Conservation (phyloP, 2,113 vertebrate species). For the Cochlearius cochlearius region DNA sequence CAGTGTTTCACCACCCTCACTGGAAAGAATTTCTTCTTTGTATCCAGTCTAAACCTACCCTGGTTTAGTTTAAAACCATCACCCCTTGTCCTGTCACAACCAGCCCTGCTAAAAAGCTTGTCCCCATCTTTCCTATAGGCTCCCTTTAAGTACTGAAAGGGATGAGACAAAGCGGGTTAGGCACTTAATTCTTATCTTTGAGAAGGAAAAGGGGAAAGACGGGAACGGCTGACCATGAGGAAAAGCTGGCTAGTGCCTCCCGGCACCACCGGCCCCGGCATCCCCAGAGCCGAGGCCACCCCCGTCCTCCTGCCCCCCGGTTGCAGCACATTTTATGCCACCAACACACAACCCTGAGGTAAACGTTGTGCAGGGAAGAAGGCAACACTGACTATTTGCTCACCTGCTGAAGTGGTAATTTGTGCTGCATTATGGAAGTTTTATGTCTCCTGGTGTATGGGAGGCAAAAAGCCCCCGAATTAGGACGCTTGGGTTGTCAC, state of each 20-base stretch:
- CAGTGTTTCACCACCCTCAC: too few species aligned
- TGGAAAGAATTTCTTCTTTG: too few species aligned
- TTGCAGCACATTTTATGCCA: neutral
- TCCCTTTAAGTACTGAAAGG: too few species aligned
- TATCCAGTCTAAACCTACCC: too few species aligned
- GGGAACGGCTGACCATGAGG: accelerated
- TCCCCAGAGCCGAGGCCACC: neutral
- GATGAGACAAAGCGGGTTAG: neutral
- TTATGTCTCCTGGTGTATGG: neutral
- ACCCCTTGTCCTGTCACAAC: too few species aligned
- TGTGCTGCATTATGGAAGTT: neutral
- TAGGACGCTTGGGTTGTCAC: neutral
- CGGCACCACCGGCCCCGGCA: accelerated
- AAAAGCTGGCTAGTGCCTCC: neutral
- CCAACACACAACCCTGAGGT: neutral
- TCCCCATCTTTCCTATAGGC: too few species aligned
- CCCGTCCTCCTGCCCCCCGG: accelerated
- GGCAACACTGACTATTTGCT: neutral
- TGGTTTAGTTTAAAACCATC: too few species aligned
- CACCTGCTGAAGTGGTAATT: neutral
- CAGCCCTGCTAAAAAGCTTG: too few species aligned
- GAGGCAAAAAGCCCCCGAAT: neutral
- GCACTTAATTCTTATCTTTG: neutral
- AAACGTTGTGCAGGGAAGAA: neutral
- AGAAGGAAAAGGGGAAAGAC: neutral